These are phyloP conservation scores for Mesocricetus auratus DNA, from an alignment of 2,113 vertebrate species.

Conservation along the genomic window DNA sequence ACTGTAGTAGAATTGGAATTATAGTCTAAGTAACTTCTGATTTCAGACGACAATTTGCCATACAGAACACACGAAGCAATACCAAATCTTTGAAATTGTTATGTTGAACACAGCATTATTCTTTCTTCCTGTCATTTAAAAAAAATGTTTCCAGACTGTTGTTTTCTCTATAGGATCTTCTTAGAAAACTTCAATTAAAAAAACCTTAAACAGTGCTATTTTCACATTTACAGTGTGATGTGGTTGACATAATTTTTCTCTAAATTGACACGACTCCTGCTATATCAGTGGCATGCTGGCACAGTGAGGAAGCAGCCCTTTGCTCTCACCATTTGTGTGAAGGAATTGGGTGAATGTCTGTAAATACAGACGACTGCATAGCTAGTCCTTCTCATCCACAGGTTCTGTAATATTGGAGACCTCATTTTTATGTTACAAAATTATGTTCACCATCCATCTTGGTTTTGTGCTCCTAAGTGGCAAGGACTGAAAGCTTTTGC, in stretches of 20 bases:
- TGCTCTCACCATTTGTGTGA: neutral
- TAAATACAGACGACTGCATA: neutral
- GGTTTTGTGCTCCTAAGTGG: conserved; percentile 32
- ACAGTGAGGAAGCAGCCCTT: neutral
- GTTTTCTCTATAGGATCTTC: neutral
- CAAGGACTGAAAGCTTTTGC: neutral
- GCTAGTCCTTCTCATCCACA: neutral
- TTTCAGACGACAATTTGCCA: neutral
- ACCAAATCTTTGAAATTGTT: neutral
- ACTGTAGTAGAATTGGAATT: neutral
- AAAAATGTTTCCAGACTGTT: neutral
- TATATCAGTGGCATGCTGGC: neutral
- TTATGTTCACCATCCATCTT: neutral
- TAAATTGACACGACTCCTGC: neutral
- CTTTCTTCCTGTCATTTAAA: neutral
- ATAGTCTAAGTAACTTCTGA: neutral
- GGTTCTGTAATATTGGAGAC: neutral
- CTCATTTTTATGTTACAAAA: neutral
- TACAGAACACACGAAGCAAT: neutral
- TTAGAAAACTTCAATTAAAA: neutral
- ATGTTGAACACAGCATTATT: neutral
- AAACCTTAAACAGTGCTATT: neutral
- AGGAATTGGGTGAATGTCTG: neutral
- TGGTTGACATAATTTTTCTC: neutral
- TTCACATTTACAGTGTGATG: conserved; percentile 9